Conservation (phyloP, 2,797 vertebrate genomes). For the Heteromormyrus szaboi region DNA sequence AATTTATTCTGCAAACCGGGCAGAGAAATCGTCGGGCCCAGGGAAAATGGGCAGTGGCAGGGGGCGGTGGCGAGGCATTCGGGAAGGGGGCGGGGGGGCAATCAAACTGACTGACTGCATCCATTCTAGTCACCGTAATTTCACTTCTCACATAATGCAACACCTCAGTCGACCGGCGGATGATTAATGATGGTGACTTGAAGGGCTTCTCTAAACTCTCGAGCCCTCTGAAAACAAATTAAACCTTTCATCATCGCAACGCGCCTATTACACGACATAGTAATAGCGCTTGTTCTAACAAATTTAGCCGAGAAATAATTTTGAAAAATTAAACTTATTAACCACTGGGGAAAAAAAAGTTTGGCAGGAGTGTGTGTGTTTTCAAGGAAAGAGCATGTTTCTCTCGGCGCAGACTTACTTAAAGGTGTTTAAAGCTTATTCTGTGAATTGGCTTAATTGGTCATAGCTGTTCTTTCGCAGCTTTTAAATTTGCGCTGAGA, state of each 20-base stretch:
- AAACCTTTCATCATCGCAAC: constrained; percentile 71
- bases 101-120: constrained; percentile 50
- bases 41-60: background rate
- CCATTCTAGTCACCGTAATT: constrained; percentile 55
- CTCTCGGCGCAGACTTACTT: constrained; percentile 45
- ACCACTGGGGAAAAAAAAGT: constrained; percentile 61
- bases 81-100: constrained; percentile 25
- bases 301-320: constrained; percentile 72
- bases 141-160: constrained; percentile 59
- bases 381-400: constrained; percentile 41
- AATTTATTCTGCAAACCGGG: background rate
- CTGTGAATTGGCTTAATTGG: constrained; percentile 64
- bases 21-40: constrained; percentile 49
- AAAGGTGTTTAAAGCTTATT: constrained; percentile 65
- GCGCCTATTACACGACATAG: constrained; percentile 66
- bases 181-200: constrained; percentile 68
- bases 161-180: constrained; percentile 63
- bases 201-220: constrained; percentile 66
- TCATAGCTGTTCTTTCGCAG: constrained; percentile 60
- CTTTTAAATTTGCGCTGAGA: constrained; percentile 42
- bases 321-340: constrained; percentile 70
- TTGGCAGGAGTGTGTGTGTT: constrained; percentile 51
- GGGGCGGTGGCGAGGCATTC: constrained; percentile 23
- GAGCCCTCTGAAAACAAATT: constrained; percentile 74
- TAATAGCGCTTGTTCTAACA: constrained; percentile 69